These are phyloP conservation scores for Chloropsis cyanopogon DNA, from an alignment of 2,113 vertebrate species.

Conservation along the genomic window DNA sequence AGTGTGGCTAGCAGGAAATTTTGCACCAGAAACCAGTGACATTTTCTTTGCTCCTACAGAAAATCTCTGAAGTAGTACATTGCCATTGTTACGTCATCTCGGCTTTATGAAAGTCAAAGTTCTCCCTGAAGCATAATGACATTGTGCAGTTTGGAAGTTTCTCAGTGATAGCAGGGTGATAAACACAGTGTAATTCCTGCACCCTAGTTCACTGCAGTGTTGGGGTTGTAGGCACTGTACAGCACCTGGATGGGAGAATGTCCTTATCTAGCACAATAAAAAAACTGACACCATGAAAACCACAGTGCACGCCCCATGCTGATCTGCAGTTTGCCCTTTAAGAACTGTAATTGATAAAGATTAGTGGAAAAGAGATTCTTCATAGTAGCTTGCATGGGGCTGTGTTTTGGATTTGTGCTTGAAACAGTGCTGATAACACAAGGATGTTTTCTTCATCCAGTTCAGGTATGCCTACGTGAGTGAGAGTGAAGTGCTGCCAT, in stretches of 20 bases:
- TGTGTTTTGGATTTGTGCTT: background rate
- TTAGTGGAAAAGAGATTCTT: background rate
- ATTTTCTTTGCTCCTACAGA: background rate
- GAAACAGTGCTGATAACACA: background rate
- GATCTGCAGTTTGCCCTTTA: constrained; percentile 1
- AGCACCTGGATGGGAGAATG: background rate
- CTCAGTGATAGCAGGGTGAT: background rate
- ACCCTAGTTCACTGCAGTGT: background rate
- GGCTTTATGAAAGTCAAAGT: constrained; percentile 52
- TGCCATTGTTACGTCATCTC: background rate
- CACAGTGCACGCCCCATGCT: background rate
- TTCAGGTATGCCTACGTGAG: background rate
- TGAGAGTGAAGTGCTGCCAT: background rate
- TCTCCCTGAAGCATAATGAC: background rate
- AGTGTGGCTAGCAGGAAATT: background rate
- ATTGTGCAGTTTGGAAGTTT: background rate
- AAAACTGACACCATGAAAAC: background rate
- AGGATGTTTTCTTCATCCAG: background rate
- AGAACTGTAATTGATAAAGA: background rate
- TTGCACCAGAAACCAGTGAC: background rate
- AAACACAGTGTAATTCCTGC: background rate
- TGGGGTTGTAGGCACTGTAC: background rate
- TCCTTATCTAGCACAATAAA: background rate
- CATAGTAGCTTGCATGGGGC: background rate
- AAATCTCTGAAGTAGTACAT: background rate